These are phyloP conservation scores for Hydrolagus affinis DNA, from an alignment of 2,113 vertebrate genomes.

Conservation along the genomic window DNA sequence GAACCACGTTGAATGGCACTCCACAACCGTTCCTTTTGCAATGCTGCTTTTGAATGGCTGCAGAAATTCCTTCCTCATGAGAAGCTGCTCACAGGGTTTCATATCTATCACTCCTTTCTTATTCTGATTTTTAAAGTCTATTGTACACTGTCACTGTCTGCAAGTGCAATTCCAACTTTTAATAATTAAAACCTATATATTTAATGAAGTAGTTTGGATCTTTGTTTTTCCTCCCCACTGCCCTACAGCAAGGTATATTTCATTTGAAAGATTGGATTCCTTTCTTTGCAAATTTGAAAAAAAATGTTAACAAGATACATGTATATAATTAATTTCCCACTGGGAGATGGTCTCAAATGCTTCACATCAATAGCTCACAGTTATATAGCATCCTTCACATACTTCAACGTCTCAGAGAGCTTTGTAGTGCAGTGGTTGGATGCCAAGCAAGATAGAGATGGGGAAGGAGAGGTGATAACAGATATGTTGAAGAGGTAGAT, in stretches of 20 bases:
- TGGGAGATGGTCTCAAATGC: no score
- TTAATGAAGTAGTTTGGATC: neutral
- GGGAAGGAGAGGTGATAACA: neutral
- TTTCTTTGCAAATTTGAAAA: no score
- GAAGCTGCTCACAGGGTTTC: neutral
- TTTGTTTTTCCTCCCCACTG: no score
- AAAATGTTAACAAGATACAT: no score
- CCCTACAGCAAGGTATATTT: no score
- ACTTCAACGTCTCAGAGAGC: neutral
- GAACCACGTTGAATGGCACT: neutral
- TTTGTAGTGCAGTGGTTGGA: neutral
- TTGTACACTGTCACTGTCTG: neutral
- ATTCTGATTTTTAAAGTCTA: conserved; percentile 12
- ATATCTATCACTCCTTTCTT: neutral
- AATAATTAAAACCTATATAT: conserved; percentile 29
- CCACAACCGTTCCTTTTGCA: neutral
- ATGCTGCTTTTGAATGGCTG: neutral
- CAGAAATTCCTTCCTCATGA: neutral
- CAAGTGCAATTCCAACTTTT: conserved; percentile 28
- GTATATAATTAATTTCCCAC: no score
- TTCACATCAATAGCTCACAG: neutral
- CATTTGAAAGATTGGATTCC: no score
- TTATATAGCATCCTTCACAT: neutral
- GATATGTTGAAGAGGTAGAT: neutral
- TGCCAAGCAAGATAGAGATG: neutral